These are phyloP conservation scores for Abrostola triplasia DNA, from an alignment of 2,888 invertebrate species.

Conservation along the genomic window DNA sequence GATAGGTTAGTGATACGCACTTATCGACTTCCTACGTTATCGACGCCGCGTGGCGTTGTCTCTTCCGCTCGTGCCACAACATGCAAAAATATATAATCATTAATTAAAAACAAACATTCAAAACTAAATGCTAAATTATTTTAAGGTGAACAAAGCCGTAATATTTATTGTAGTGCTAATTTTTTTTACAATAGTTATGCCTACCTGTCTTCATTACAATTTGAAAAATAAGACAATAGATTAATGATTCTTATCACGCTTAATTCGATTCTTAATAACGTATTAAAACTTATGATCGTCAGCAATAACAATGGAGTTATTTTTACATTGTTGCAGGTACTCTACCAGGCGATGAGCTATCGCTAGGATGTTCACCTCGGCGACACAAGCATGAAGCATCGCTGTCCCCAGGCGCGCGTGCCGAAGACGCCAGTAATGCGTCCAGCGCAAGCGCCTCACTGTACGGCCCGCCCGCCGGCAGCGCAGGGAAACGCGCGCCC, in stretches of 20 bases:
- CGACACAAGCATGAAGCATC: constrained; percentile 90
- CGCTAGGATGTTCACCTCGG: constrained; percentile 89
- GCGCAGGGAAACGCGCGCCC: constrained; percentile 82
- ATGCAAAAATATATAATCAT: constrained; percentile 44
- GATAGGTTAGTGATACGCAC: constrained; percentile 61
- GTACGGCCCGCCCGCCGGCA: constrained; percentile 86
- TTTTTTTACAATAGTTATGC: too few species aligned
- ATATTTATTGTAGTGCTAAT: too few species aligned
- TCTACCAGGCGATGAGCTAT: constrained; percentile 93
- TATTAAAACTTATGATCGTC: too few species aligned
- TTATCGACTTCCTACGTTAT: constrained; percentile 83
- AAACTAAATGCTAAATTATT: neutral
- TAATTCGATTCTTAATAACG: too few species aligned
- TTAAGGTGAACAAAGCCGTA: too few species aligned
- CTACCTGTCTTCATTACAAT: too few species aligned
- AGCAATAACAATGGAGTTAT: constrained; percentile 9
- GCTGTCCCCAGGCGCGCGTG: constrained; percentile 91
- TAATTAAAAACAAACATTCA: constrained; percentile 1
- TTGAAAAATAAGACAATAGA: too few species aligned
- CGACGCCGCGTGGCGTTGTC: constrained; percentile 57
- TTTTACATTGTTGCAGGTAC: constrained; percentile 90
- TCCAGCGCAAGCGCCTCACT: constrained; percentile 89
- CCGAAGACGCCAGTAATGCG: constrained; percentile 93
- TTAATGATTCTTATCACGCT: too few species aligned
- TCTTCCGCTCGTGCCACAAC: constrained; percentile 67